Conservation (phyloP, 2,888 invertebrate species). For the Hirtodrosophila duncani region DNA sequence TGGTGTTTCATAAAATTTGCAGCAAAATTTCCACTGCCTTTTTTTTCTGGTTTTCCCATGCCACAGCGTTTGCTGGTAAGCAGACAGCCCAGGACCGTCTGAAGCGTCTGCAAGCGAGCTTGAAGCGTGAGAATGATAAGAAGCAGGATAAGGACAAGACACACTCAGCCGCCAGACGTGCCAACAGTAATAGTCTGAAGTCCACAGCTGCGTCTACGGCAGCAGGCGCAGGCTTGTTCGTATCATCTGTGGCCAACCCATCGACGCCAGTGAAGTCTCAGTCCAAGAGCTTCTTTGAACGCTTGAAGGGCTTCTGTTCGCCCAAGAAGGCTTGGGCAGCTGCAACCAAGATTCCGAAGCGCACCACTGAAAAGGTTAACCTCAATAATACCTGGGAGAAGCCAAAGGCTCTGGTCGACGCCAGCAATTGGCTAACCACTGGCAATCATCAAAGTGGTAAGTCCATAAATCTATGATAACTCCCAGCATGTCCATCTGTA, state of each 20-base stretch:
- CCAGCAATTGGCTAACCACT: conserved; percentile 22
- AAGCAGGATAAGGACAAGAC: conserved; percentile 3
- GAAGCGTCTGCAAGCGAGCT: conserved; percentile 57
- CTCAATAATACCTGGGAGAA: conserved; percentile 36
- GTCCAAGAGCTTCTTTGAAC: too few species aligned
- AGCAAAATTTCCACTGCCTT: too few species aligned
- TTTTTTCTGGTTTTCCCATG: too few species aligned
- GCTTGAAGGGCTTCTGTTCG: too few species aligned
- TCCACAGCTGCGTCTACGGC: neutral
- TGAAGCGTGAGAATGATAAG: conserved; percentile 33
- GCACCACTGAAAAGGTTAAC: neutral
- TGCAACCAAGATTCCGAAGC: neutral
- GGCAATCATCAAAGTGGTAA: conserved; percentile 28
- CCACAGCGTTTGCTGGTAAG: neutral
- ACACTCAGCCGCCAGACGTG: too few species aligned
- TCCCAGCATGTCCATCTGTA: neutral
- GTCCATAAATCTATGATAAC: neutral
- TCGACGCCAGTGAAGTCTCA: too few species aligned
- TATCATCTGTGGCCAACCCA: too few species aligned
- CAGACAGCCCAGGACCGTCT: conserved; percentile 70
- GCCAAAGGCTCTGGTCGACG: conserved; percentile 39
- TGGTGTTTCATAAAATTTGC: too few species aligned
- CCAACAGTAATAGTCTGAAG: neutral
- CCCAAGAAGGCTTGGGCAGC: neutral
- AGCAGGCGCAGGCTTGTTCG: too few species aligned